Base-by-base conservation (phyloP, 2,888 invertebrate species). In the Microctonus brassicae region DNA sequence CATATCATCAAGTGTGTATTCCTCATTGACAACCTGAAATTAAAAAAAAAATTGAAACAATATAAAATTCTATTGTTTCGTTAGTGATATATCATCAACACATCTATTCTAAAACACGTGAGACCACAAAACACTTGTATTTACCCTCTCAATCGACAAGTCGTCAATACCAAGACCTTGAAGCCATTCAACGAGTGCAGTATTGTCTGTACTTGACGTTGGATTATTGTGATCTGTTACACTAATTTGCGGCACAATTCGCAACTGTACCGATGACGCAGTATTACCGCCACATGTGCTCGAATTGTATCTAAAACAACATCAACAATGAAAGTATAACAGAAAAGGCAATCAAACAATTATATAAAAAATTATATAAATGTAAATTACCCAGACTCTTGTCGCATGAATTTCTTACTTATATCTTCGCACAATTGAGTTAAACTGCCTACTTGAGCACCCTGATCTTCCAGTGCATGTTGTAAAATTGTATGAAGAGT, bases 1-100 rank as follows among this genome's bases (percentile, higher is more conserved):
- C 65, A 98, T 89, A 86, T 97, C 97, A 33, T 92, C 91, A 74
- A 95, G 90, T 0, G 93, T 92, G 86, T 94, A 97, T 76, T 94
- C 93, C 85, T 97, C 95, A 26, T 89, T 87, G 2, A 92, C 86
- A 78, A 97, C 89, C 90, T 90, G 47, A 42, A 83, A 83, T 57
- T n/a, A n/a, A n/a, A 74, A 73, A 78, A 58, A 75, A 10, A 13
- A 26, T 67, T 24, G 20, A 13, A 52, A 36, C 20, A 17, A 39
- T 13, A 52, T 39, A 39, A 34, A n/a, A 34, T 7, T 67, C 26
- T 11, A 55, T 26, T 11, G 13, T 24, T 53, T 2, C 0, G 1
- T 55, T 24, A 6, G 24, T 55, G 26, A 11, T 55, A 24, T 10
- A 11, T 26, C 9, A 55, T 55, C 55, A 11, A 24, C 26, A 6